Evolutionary conservation across 2,888 invertebrate species (phyloP), one percentile per base, ranked within the genome.

Genomic region (Melanostoma scalare): DNA sequence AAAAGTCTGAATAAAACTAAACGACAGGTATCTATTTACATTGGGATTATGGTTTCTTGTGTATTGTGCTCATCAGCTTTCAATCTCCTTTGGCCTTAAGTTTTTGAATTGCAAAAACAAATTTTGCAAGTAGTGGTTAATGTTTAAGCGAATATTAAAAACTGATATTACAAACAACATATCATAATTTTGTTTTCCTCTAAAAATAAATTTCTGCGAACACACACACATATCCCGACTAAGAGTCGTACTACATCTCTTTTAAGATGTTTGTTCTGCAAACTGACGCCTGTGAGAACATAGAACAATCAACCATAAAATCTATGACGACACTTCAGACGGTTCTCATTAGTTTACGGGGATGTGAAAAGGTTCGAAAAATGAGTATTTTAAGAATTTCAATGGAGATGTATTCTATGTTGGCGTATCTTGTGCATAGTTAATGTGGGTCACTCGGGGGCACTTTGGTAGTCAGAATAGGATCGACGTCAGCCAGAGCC

Each of bases 301-400:
- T 8, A 65, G 69, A 71, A 65, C 44, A 73, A 73, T 67, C 36
- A 30, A 58, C 38, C 53, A 31, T 36, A 78, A 61, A 48, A 75
- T 56, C 61, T 65, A 42, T 72, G 78, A 78, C 60, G 60, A 72
- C 67, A 48, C 58, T 36, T 31, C 4, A 40, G 33, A 48, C 4
- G 9, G 8, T 38, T 44, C 55, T 30, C 8, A 44, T 38, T 20
- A 30, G 38, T 52, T 38, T 40, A 52, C 9, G 44, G n/a, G 3
- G 10, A 31, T 40, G 8, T 42, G 48, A 60, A 40, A 33, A 33
- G 9, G 55, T 56, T 38, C 52, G 3, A 33, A 5, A 10, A 38
- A 8, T 5, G 38, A 33, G 55, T 76, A 63, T 55, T 48, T 48
- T 73, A 63, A 46, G 38, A 63, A 53, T 31, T 73, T 73, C 55